phyloP scores from a whole-genome alignment of 2,888 invertebrate genomes.

The Polyploca ridens region DNA sequence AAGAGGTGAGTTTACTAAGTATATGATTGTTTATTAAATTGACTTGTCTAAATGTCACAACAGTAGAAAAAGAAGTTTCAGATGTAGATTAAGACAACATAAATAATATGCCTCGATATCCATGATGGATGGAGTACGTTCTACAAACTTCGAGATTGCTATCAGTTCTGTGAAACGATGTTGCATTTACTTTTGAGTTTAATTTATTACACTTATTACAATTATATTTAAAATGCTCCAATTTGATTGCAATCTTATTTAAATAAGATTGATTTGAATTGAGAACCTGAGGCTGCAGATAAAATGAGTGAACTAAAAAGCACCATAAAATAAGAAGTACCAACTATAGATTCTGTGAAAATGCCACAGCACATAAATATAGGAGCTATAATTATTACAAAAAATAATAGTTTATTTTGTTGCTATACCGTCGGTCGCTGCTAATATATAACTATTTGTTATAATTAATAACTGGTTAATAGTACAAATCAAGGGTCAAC shows the following conservation, averaged over 20 bases:
- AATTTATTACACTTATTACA: slow-evolving; percentile 31
- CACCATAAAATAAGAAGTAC: too few species aligned
- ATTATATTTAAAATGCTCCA: slow-evolving; percentile 32
- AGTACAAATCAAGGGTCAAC: neutral
- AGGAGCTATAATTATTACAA: too few species aligned
- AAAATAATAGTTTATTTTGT: too few species aligned
- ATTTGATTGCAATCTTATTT: slow-evolving; percentile 33
- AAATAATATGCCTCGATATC: slow-evolving; percentile 25
- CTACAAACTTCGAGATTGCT: slow-evolving; percentile 39
- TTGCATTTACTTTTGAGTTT: slow-evolving; percentile 33
- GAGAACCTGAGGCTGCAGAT: neutral
- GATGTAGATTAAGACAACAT: slow-evolving; percentile 21
- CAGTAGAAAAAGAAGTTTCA: slow-evolving; percentile 11
- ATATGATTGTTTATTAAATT: slow-evolving; percentile 10
- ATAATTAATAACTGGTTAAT: too few species aligned
- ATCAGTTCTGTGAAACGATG: slow-evolving; percentile 44
- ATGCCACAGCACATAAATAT: too few species aligned
- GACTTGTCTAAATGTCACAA: slow-evolving; percentile 12
- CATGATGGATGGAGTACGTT: slow-evolving; percentile 35
- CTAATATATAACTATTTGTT: too few species aligned
- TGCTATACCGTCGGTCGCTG: too few species aligned
- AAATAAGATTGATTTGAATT: slow-evolving; percentile 9
- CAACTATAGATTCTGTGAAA: neutral
- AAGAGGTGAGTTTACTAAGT: slow-evolving; percentile 56
- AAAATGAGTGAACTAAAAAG: neutral